Percentiles rank a stretch among this genome's conserved stretches.
These are phyloP conservation scores for Trachymyrmex cornetzi DNA, from an alignment of 1,140 invertebrate genomes.

Conservation along the genomic window DNA sequence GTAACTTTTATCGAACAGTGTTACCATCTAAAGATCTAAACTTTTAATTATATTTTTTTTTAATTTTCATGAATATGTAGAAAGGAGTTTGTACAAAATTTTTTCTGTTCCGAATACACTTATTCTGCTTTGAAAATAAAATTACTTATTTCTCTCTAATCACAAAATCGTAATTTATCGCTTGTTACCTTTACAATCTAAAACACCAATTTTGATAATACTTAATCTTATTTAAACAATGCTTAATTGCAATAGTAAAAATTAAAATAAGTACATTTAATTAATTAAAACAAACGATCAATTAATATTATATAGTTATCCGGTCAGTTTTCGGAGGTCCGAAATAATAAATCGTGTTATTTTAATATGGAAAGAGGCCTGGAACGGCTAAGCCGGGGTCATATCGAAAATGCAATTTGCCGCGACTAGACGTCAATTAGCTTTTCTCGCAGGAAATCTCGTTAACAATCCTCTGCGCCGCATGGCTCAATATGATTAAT, in stretches of 20 bases:
- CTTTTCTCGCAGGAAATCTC: constrained; percentile 62
- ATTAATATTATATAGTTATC: not conserved
- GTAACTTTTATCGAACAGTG: no score
- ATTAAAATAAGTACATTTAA: not conserved
- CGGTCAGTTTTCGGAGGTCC: not conserved
- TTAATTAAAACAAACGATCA: not conserved
- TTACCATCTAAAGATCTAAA: not conserved
- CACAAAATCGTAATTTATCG: not conserved
- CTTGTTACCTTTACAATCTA: not conserved
- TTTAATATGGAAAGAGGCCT: constrained; percentile 33
- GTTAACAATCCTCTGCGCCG: constrained; percentile 62
- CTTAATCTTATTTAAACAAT: not conserved
- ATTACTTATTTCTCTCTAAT: not conserved
- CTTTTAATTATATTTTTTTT: not conserved
- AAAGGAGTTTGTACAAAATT: not conserved
- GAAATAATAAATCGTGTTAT: constrained; percentile 32
- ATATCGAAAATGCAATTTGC: constrained; percentile 69
- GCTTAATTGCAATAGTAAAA: not conserved
- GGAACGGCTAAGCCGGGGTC: constrained; percentile 43
- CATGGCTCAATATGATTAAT: constrained; percentile 56
- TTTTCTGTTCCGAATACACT: not conserved
- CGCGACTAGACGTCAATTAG: constrained; percentile 62
- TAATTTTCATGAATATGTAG: not conserved
- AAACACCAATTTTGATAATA: not conserved
- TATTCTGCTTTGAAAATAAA: not conserved